A percentile compares a stretch with the other conserved stretches of the same genome.
Evolutionary conservation across 1,140 invertebrate genomes (phyloP).

Genomic region (Venustaconcha ellipsiformis): DNA sequence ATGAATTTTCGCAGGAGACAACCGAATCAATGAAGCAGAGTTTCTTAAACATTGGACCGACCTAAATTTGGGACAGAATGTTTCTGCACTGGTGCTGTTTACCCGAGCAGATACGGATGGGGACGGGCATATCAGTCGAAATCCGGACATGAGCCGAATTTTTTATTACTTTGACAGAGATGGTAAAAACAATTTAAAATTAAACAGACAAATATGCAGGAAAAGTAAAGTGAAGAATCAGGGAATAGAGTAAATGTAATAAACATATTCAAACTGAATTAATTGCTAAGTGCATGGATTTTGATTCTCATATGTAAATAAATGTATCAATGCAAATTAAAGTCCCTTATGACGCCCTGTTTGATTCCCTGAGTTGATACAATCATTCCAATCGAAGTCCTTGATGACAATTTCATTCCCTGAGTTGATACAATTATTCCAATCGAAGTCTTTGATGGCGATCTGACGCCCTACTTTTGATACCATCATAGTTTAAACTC

Average conservation of each 20-base stretch:
- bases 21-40: constrained; percentile 27
- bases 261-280: background rate
- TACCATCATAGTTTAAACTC: too few species aligned
- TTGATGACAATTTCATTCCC: too few species aligned
- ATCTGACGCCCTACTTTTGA: too few species aligned
- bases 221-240: too few species aligned
- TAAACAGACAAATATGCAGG: background rate
- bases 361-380: too few species aligned
- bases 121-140: constrained; percentile 28
- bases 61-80: constrained; percentile 23
- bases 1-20: constrained; percentile 28
- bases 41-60: constrained; percentile 32
- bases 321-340: background rate
- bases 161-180: constrained; percentile 44
- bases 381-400: too few species aligned
- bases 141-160: constrained; percentile 32
- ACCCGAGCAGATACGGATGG: constrained; percentile 37
- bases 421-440: too few species aligned
- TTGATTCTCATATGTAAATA: background rate
- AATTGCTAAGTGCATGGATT: background rate
- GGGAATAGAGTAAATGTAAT: background rate
- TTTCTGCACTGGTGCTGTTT: constrained; percentile 32
- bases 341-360: too few species aligned
- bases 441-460: too few species aligned
- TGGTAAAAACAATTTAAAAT: constrained; percentile 4